phyloP scores from a whole-genome alignment of 2,113 vertebrate species.

The Burhinus bistriatus region DNA sequence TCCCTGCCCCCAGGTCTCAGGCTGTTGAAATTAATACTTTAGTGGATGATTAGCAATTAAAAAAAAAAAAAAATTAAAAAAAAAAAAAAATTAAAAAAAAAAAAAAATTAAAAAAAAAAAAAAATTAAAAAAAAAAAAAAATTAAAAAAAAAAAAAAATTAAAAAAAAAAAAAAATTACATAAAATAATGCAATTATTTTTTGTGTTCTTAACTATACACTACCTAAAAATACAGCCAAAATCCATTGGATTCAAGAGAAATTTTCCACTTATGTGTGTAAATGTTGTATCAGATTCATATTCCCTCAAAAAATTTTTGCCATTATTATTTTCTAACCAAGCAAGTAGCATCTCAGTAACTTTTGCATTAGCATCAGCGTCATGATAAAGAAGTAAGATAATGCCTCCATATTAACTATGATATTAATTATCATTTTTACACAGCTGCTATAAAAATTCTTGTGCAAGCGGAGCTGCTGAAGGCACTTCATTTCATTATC shows the following conservation, averaged over 20 bases:
- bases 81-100: no score
- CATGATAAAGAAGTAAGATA: neutral
- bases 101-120: no score
- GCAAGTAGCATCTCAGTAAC: neutral
- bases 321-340: neutral
- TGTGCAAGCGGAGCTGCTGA: neutral
- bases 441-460: neutral
- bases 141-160: neutral
- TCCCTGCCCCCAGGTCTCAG: neutral
- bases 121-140: no score
- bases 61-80: no score
- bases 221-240: neutral
- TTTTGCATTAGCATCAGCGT: neutral
- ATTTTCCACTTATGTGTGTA: neutral
- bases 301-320: neutral
- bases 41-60: neutral
- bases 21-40: neutral
- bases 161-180: neutral
- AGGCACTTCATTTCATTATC: neutral
- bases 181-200: neutral
- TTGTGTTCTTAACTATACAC: neutral
- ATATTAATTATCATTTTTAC: neutral
- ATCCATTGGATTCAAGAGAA: neutral
- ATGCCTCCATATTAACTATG: neutral
- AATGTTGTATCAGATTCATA: neutral